These are phyloP conservation scores for Emydura subglobosa DNA, from an alignment of 2,113 vertebrate species.

Conservation along the genomic window DNA sequence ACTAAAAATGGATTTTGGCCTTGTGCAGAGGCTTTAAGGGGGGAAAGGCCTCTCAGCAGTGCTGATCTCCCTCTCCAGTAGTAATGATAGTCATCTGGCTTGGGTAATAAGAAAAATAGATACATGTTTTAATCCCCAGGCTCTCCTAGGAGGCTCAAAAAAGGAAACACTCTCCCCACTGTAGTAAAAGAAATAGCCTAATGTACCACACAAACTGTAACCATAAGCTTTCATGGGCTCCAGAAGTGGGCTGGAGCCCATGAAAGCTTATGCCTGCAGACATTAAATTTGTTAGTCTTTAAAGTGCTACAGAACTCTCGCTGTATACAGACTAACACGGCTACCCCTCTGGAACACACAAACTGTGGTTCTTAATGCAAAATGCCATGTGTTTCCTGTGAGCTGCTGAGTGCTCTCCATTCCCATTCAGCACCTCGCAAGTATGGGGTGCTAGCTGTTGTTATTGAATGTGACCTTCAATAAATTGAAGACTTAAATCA, in stretches of 20 bases:
- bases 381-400: neutral
- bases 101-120: neutral
- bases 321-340: too few species aligned
- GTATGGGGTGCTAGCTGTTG: neutral
- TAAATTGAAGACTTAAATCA: neutral
- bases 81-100: neutral
- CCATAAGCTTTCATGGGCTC: too few species aligned
- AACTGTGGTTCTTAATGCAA: neutral
- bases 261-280: too few species aligned
- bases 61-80: neutral
- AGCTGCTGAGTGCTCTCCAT: neutral
- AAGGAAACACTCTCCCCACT: rapidly evolving
- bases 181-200: neutral
- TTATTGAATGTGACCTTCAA: rapidly evolving
- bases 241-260: too few species aligned
- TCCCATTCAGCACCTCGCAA: neutral
- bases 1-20: neutral
- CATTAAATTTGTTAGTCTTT: too few species aligned
- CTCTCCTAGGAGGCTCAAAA: neutral
- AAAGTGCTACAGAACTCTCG: too few species aligned
- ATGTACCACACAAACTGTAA: rapidly evolving
- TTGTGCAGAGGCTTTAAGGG: neutral
- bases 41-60: neutral
- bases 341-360: too few species aligned
- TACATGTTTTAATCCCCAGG: neutral